A percentile compares a stretch with the other conserved stretches of the same genome.
Conservation (phyloP, 2,113 vertebrate genomes). For the Mus pahari region DNA sequence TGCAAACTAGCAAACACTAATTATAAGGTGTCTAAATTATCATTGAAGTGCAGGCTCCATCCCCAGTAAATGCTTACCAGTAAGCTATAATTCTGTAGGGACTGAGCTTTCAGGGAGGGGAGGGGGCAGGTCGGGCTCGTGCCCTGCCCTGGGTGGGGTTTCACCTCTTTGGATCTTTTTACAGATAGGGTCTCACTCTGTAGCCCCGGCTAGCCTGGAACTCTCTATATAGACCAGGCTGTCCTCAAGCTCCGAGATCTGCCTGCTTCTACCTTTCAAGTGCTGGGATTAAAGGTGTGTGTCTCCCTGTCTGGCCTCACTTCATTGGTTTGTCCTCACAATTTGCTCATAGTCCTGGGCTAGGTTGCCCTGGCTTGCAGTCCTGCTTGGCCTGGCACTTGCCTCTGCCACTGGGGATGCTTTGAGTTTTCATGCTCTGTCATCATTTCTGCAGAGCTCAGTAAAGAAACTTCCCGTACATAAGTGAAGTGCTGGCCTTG, state of each 20-base stretch:
- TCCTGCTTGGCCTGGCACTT: not conserved
- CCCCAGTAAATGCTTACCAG: not conserved
- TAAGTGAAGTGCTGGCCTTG: not conserved
- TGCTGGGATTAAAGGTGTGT: not conserved
- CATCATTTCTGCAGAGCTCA: rapidly evolving
- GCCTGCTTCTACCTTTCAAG: not conserved
- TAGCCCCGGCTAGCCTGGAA: not conserved
- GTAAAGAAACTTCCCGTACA: not conserved
- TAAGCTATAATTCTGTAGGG: not conserved
- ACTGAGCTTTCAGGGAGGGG: not conserved
- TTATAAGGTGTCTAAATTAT: slow-evolving; percentile 38
- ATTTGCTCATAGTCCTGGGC: not conserved
- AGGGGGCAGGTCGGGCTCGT: not conserved
- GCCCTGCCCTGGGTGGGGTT: not conserved
- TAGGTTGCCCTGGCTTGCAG: not conserved
- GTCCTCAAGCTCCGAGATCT: not conserved
- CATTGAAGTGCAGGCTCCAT: not conserved
- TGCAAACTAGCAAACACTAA: slow-evolving; percentile 35
- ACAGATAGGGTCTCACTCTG: not conserved
- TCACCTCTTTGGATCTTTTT: not conserved
- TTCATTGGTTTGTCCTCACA: not conserved
- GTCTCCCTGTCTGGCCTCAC: not conserved
- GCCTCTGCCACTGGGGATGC: not conserved
- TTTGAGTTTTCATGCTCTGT: not conserved
- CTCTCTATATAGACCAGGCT: not conserved